Conservation (phyloP, 1,140 invertebrate species). For the Coboldia fuscipes region DNA sequence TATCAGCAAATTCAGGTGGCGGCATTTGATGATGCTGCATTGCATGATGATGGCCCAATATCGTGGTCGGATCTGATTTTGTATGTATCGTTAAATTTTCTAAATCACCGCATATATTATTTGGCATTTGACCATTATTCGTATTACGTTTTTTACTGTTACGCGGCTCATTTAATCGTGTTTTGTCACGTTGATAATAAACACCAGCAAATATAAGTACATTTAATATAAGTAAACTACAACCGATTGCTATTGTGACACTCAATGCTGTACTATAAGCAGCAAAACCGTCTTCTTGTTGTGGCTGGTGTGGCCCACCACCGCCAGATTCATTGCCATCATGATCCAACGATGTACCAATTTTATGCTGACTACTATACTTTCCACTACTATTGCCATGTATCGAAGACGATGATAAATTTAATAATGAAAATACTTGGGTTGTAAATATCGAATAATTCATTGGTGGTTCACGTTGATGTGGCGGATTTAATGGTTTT, state of each 20-base stretch:
- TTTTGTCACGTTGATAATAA: slow-evolving; percentile 80
- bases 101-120: slow-evolving; percentile 58
- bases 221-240: slow-evolving; percentile 71
- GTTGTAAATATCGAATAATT: slow-evolving; percentile 18
- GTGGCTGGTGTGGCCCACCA: slow-evolving; percentile 26
- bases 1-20: slow-evolving; percentile 53
- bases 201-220: slow-evolving; percentile 84
- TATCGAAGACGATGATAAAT: slow-evolving; percentile 17
- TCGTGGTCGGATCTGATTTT: slow-evolving; percentile 41
- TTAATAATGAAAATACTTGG: slow-evolving; percentile 18
- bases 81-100: slow-evolving; percentile 41
- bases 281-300: slow-evolving; percentile 64
- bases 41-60: slow-evolving; percentile 39
- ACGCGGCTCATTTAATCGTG: slow-evolving; percentile 37
- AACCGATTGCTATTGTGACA: slow-evolving; percentile 87
- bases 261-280: slow-evolving; percentile 73
- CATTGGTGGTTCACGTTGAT: slow-evolving; percentile 19
- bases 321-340: slow-evolving; percentile 17
- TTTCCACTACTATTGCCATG: slow-evolving; percentile 12
- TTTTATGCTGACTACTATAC: slow-evolving; percentile 8
- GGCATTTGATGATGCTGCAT: slow-evolving; percentile 53
- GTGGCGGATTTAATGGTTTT: slow-evolving; percentile 24
- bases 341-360: slow-evolving; percentile 9
- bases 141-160: slow-evolving; percentile 52
- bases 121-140: slow-evolving; percentile 66